phyloP scores from a whole-genome alignment of 2,888 invertebrate species.

The Dasypogon diadema region DNA sequence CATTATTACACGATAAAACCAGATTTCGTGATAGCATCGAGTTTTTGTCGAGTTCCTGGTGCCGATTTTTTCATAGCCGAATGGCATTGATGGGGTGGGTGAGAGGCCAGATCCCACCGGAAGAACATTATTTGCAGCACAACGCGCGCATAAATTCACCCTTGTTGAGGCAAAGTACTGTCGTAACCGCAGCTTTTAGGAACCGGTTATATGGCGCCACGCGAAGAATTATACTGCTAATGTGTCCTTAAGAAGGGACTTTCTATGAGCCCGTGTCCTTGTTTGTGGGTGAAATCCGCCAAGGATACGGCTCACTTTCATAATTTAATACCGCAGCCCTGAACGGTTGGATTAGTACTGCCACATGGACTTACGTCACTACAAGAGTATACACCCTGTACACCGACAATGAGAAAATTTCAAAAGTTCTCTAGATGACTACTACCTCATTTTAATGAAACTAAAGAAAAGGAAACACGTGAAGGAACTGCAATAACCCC shows the following conservation, averaged over 20 bases:
- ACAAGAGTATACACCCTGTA: slow-evolving; percentile 4
- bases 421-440: slow-evolving; percentile 37
- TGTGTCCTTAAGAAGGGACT: slow-evolving; percentile 41
- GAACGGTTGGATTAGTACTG: not conserved
- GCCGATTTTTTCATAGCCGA: not conserved
- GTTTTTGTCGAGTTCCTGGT: slow-evolving; percentile 2
- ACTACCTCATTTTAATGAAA: slow-evolving; percentile 32
- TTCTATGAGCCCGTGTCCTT: slow-evolving; percentile 8
- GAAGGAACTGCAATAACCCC: slow-evolving; percentile 36
- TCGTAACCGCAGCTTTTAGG: slow-evolving; percentile 46
- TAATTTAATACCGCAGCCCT: slow-evolving; percentile 3
- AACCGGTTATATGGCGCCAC: slow-evolving; percentile 30
- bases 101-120: slow-evolving; percentile 2
- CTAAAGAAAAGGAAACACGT: slow-evolving; percentile 24
- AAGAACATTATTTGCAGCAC: slow-evolving; percentile 46
- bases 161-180: slow-evolving; percentile 32
- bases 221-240: slow-evolving; percentile 46
- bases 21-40: slow-evolving; percentile 50
- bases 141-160: slow-evolving; percentile 46
- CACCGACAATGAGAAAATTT: slow-evolving; percentile 22
- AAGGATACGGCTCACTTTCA: not conserved
- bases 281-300: not conserved
- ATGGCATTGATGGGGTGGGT: not conserved
- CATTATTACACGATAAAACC: slow-evolving; percentile 57
- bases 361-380: not conserved